A percentile compares a stretch with the other conserved stretches of the same genome.
phyloP scores from a whole-genome alignment of 2,797 vertebrate species.

The Galagoides demidoff region DNA sequence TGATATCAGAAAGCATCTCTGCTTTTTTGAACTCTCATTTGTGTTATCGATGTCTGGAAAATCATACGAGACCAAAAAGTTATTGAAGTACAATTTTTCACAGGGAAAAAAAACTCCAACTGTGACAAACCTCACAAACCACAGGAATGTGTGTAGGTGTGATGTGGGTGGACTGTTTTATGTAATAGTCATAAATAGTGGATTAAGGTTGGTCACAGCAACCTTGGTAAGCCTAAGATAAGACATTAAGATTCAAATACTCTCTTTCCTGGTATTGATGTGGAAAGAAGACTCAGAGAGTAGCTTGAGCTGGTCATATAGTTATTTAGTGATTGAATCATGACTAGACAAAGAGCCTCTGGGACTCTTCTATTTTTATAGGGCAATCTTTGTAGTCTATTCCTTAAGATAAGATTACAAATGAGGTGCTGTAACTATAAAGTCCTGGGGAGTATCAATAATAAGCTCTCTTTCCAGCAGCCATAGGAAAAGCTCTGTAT shows the following conservation, averaged over 20 bases:
- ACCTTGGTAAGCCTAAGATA: background rate
- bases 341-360: background rate
- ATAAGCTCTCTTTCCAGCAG: background rate
- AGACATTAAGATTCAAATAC: background rate
- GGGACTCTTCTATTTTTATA: background rate
- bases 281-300: background rate
- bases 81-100: background rate
- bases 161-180: background rate
- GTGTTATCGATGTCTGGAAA: background rate
- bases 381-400: background rate
- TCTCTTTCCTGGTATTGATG: background rate
- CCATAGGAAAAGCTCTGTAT: background rate
- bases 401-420: background rate
- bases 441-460: background rate
- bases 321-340: background rate
- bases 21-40: background rate
- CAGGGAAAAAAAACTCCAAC: background rate
- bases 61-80: background rate
- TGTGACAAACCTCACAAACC: background rate
- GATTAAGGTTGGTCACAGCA: background rate
- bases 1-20: background rate
- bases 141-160: too few relatives aligned
- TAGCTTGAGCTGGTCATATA: background rate
- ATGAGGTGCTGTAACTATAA: background rate
- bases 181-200: background rate